phyloP scores from a whole-genome alignment of 2,113 vertebrate species.

The Eptesicus fuscus region DNA sequence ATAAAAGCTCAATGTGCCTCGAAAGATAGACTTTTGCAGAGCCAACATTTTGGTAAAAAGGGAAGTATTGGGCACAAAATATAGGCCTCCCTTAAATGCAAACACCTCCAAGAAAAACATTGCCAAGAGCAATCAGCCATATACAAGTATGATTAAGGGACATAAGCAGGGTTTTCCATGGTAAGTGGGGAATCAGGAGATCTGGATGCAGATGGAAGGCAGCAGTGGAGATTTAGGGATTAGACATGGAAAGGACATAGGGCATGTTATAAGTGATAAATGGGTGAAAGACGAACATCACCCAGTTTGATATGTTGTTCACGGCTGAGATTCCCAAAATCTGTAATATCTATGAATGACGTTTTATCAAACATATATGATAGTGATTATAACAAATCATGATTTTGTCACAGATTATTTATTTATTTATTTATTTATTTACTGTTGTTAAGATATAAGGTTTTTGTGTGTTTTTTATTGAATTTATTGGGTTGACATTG shows the following conservation, averaged over 20 bases:
- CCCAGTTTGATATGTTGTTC: neutral
- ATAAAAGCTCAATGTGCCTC: neutral
- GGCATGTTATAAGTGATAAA: neutral
- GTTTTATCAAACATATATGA: neutral
- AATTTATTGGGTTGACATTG: neutral
- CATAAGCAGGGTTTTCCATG: neutral
- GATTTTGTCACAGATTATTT: neutral
- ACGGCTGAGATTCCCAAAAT: neutral
- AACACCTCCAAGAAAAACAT: neutral
- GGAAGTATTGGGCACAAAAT: rapidly evolving
- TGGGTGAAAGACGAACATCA: neutral
- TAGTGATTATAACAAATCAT: neutral
- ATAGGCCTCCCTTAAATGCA: neutral
- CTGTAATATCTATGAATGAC: neutral
- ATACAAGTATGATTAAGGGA: neutral
- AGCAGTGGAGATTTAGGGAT: neutral
- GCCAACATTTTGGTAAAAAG: neutral
- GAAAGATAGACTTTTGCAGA: neutral
- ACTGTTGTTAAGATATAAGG: neutral
- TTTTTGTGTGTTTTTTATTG: neutral
- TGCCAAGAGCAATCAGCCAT: neutral
- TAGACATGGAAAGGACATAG: neutral
- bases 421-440: neutral
- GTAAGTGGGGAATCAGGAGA: neutral
- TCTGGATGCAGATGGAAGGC: neutral